Percentiles rank a stretch among this genome's conserved stretches.
Conservation (phyloP, 92 coral and sea anemone genomes). For the Porites evermanni region DNA sequence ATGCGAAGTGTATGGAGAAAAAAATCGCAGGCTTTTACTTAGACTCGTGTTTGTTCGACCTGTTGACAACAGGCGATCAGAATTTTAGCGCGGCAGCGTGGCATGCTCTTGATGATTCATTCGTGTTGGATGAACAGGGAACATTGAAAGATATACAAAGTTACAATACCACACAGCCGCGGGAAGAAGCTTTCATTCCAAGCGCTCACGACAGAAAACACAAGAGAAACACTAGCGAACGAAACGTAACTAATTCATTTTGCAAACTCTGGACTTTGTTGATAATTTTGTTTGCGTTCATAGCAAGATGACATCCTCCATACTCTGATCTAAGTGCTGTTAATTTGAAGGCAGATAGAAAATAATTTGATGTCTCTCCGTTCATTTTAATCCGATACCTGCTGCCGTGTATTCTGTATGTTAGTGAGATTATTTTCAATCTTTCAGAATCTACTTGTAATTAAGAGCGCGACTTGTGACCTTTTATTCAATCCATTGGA, state of each 20-base stretch:
- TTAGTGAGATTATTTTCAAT: slow-evolving; percentile 31
- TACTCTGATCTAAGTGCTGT: neutral
- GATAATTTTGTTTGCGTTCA: slow-evolving; percentile 19
- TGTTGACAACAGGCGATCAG: slow-evolving; percentile 81
- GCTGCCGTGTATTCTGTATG: neutral
- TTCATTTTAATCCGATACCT: slow-evolving; percentile 12
- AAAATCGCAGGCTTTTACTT: slow-evolving; percentile 86
- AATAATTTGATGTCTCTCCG: slow-evolving; percentile 1
- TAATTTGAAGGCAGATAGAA: neutral
- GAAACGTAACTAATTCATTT: slow-evolving; percentile 6
- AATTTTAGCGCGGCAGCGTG: slow-evolving; percentile 91
- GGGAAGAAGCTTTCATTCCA: neutral
- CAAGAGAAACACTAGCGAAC: slow-evolving; percentile 13
- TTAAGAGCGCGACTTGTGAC: slow-evolving; percentile 13
- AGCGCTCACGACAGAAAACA: neutral
- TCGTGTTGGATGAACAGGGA: slow-evolving; percentile 71
- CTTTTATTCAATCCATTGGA: neutral
- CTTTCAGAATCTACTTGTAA: slow-evolving; percentile 27
- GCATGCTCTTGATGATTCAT: slow-evolving; percentile 87
- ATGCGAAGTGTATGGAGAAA: slow-evolving; percentile 65
- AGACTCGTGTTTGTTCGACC: slow-evolving; percentile 95
- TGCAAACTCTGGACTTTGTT: neutral
- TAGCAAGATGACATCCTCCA: slow-evolving; percentile 23
- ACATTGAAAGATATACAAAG: slow-evolving; percentile 57
- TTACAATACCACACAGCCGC: slow-evolving; percentile 63